A percentile compares a stretch with the other conserved stretches of the same genome.
These are phyloP conservation scores for Pseudochirops corinnae DNA, from an alignment of 2,797 vertebrate species.

Conservation along the genomic window DNA sequence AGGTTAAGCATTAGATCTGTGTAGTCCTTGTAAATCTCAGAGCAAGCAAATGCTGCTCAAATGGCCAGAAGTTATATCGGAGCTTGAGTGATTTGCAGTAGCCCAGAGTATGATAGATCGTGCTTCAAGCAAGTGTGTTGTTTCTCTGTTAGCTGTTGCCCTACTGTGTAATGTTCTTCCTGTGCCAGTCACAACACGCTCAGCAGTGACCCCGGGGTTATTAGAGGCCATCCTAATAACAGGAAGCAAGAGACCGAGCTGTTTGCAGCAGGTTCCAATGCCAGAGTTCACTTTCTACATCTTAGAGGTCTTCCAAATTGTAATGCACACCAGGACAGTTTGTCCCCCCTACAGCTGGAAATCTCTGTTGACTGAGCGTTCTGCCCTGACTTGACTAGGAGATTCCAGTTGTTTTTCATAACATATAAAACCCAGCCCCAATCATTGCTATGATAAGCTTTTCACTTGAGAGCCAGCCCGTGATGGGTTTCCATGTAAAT, in stretches of 20 bases:
- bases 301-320: conserved; percentile 59
- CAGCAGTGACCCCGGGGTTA: conserved; percentile 69
- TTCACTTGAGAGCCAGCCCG: conserved; percentile 44
- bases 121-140: conserved; percentile 67
- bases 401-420: conserved; percentile 52
- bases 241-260: conserved; percentile 65
- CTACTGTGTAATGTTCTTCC: conserved; percentile 78
- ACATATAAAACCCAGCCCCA: conserved; percentile 56
- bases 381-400: conserved; percentile 30
- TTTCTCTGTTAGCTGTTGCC: conserved; percentile 79
- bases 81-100: conserved; percentile 63
- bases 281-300: conserved; percentile 61
- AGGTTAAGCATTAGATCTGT: neutral
- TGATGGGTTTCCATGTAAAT: conserved; percentile 45
- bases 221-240: conserved; percentile 62
- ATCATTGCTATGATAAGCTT: conserved; percentile 31
- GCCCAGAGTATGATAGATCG: conserved; percentile 69
- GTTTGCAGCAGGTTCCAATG: conserved; percentile 71
- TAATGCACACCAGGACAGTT: conserved; percentile 64
- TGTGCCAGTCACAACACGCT: conserved; percentile 75
- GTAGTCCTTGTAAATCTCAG: conserved; percentile 55
- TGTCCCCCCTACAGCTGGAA: conserved; percentile 50
- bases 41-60: conserved; percentile 57
- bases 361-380: neutral
- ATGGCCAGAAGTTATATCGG: conserved; percentile 65